A percentile compares a stretch with the other conserved stretches of the same genome.
Evolutionary conservation across 1,140 invertebrate species (phyloP).

Genomic region (Eufriesea mexicana): DNA sequence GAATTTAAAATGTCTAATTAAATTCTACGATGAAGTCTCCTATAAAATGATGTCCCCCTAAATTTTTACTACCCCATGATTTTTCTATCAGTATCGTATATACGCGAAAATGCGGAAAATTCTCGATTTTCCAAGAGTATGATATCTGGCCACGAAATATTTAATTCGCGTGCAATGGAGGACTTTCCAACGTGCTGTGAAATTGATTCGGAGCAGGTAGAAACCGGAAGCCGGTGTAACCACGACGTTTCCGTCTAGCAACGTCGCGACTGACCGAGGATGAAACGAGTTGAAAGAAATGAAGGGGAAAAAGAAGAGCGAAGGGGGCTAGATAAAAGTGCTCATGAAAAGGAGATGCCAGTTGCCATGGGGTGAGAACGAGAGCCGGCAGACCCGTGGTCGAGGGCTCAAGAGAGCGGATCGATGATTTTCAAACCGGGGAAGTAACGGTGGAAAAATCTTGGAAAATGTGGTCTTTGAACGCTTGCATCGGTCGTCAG

Average conservation of each 20-base stretch:
- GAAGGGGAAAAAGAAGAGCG: conserved; percentile 41
- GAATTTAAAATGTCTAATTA: too few species aligned
- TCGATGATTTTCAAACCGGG: conserved; percentile 41
- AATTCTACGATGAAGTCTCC: too few species aligned
- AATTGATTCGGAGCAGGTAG: not conserved
- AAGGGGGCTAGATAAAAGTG: conserved; percentile 54
- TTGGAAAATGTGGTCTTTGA: not conserved
- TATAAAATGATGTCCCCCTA: too few species aligned
- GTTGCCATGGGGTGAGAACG: conserved; percentile 5
- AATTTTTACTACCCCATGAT: too few species aligned
- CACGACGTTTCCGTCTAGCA: conserved; percentile 8
- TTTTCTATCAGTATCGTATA: too few species aligned
- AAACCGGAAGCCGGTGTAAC: not conserved
- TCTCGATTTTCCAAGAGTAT: too few species aligned
- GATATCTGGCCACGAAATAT: not conserved
- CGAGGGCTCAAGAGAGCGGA: conserved; percentile 21
- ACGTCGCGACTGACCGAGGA: conserved; percentile 26
- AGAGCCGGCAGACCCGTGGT: not conserved
- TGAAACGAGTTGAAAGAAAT: conserved; percentile 57
- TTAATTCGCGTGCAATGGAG: not conserved
- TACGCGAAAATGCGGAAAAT: too few species aligned
- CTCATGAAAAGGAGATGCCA: conserved; percentile 58
- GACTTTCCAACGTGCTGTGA: not conserved
- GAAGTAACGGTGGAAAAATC: not conserved
- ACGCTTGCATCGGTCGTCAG: too few species aligned